Conservation (phyloP, 1,140 invertebrate genomes). For the Trichogramma pretiosum region DNA sequence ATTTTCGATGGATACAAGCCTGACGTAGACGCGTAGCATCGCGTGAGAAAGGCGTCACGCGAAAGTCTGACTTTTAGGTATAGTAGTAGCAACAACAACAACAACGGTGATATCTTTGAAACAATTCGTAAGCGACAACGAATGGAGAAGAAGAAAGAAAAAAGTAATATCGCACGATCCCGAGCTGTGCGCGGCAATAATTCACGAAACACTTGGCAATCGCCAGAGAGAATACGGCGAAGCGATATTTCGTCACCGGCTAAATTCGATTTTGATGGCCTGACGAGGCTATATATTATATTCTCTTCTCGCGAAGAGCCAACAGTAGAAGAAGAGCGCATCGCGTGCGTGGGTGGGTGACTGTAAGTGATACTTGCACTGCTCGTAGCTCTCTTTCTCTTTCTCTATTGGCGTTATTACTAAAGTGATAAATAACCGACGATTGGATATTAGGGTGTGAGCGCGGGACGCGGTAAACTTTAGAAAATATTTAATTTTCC, state of each 20-base stretch:
- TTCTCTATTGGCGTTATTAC: too few species aligned
- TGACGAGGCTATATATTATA: too few species aligned
- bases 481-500: too few species aligned
- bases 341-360: too few species aligned
- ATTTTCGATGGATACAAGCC: too few species aligned
- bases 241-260: conserved; percentile 11
- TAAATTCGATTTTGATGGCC: conserved; percentile 33
- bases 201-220: conserved; percentile 15
- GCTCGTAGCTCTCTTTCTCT: too few species aligned
- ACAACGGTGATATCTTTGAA: not conserved
- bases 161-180: conserved; percentile 15
- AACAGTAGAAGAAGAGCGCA: not conserved
- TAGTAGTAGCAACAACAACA: too few species aligned
- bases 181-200: conserved; percentile 8
- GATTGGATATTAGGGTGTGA: too few species aligned
- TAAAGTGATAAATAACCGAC: too few species aligned
- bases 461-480: too few species aligned
- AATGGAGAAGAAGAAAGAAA: not conserved
- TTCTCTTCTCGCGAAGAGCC: conserved; percentile 12
- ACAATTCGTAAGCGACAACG: not conserved
- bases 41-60: not conserved
- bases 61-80: too few species aligned
- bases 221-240: not conserved
- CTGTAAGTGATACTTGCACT: too few species aligned
- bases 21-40: not conserved